These are phyloP conservation scores for Acanthacorydalis orientalis DNA, from an alignment of 2,888 invertebrate species.

Conservation along the genomic window DNA sequence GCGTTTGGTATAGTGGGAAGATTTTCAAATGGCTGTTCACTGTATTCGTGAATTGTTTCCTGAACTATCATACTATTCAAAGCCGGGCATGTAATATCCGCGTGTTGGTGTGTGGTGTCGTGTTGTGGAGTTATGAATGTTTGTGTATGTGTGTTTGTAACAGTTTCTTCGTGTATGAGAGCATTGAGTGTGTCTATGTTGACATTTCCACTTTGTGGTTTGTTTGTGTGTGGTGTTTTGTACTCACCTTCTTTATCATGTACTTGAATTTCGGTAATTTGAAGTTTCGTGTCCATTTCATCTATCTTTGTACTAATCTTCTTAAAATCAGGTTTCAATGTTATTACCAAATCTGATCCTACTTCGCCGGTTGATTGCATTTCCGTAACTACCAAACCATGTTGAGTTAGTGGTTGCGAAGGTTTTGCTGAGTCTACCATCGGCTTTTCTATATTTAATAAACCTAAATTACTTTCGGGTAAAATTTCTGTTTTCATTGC, in stretches of 20 bases:
- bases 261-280: constrained; percentile 29
- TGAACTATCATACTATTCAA: not conserved
- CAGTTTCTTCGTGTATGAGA: constrained; percentile 6
- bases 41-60: constrained; percentile 1
- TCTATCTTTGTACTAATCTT: constrained; percentile 23
- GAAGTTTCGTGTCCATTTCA: constrained; percentile 23
- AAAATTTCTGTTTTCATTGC: constrained; percentile 25
- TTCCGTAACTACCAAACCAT: constrained; percentile 32
- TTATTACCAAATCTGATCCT: constrained; percentile 25
- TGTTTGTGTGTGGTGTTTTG: constrained; percentile 6
- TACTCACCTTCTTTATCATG: constrained; percentile 33
- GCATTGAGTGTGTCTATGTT: constrained; percentile 8
- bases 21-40: constrained; percentile 4
- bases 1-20: constrained; percentile 1
- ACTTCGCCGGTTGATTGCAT: constrained; percentile 28
- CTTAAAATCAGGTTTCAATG: constrained; percentile 26
- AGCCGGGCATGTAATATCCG: constrained; percentile 18
- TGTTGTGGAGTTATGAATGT: constrained; percentile 14
- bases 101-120: constrained; percentile 25
- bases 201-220: constrained; percentile 1
- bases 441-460: constrained; percentile 12
- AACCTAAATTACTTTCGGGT: constrained; percentile 14
- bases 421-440: constrained; percentile 16
- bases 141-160: constrained; percentile 17
- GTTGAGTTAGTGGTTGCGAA: constrained; percentile 20